Percentiles rank a stretch among this genome's conserved stretches.
phyloP scores from a whole-genome alignment of 2,888 invertebrate genomes.

The Colostygia pectinataria region DNA sequence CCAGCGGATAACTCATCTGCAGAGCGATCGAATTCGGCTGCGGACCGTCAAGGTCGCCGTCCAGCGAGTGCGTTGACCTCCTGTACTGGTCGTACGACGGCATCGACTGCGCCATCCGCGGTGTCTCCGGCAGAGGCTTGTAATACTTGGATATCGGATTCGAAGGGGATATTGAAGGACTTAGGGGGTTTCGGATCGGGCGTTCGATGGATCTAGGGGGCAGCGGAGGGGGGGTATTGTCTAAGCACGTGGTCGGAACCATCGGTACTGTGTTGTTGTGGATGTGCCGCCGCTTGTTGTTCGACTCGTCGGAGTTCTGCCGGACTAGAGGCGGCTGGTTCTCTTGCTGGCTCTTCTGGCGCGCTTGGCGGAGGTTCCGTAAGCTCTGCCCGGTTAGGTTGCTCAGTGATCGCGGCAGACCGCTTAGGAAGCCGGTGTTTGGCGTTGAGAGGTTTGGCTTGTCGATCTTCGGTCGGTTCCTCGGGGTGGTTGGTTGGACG shows the following conservation, averaged over 20 bases:
- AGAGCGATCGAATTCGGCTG: constrained; percentile 84
- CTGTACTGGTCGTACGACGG: constrained; percentile 52
- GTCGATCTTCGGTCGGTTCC: constrained; percentile 39
- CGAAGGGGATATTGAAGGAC: constrained; percentile 28
- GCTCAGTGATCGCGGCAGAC: constrained; percentile 72
- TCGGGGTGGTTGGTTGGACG: constrained; percentile 40
- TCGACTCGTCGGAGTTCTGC: constrained; percentile 61
- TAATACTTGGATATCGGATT: constrained; percentile 39
- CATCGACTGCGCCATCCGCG: constrained; percentile 62
- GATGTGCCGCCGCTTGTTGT: constrained; percentile 46
- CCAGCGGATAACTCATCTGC: constrained; percentile 86
- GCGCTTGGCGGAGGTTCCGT: constrained; percentile 59
- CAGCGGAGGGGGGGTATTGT: constrained; percentile 67
- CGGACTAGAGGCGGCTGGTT: constrained; percentile 55
- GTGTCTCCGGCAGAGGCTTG: constrained; percentile 46
- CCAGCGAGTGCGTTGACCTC: constrained; percentile 68
- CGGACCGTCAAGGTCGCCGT: constrained; percentile 68
- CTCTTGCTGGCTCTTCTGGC: constrained; percentile 52
- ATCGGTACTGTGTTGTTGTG: constrained; percentile 68
- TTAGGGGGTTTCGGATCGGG: constrained; percentile 52
- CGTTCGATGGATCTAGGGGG: constrained; percentile 64
- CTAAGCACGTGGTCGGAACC: constrained; percentile 71
- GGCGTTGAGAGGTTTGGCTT: constrained; percentile 40
- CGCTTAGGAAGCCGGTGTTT: constrained; percentile 68
- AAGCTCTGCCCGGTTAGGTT: constrained; percentile 76